Conservation (phyloP, 2,113 vertebrate species). For the Microtus montanus region DNA sequence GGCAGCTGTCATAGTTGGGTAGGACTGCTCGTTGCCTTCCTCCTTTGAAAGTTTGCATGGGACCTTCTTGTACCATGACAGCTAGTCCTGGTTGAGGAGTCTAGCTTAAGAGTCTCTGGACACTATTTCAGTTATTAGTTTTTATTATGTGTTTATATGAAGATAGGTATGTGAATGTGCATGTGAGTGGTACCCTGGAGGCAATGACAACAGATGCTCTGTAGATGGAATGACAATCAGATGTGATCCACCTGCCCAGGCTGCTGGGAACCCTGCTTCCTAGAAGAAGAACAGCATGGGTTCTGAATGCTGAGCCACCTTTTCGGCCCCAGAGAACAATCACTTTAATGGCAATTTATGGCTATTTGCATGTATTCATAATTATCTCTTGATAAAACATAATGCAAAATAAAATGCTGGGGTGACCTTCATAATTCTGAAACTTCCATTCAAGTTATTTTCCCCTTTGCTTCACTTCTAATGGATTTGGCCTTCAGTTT, state of each 20-base stretch:
- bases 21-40: not conserved
- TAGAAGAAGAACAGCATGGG: not conserved
- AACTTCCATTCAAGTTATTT: not conserved
- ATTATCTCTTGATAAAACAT: not conserved
- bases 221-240: not conserved
- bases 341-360: not conserved
- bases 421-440: not conserved
- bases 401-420: not conserved
- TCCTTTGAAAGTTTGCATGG: not conserved
- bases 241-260: not conserved
- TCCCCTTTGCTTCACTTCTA: not conserved
- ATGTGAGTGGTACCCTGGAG: not conserved
- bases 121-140: not conserved
- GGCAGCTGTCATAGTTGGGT: not conserved
- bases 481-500: not conserved
- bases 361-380: not conserved
- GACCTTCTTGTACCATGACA: not conserved
- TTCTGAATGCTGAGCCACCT: not conserved
- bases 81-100: not conserved
- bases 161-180: not conserved
- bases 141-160: not conserved
- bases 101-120: not conserved
- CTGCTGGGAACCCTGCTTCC: not conserved
- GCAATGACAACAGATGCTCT: not conserved
- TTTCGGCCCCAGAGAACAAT: not conserved